These are phyloP conservation scores for Tenrec ecaudatus DNA, from an alignment of 2,113 vertebrate genomes.

Conservation along the genomic window DNA sequence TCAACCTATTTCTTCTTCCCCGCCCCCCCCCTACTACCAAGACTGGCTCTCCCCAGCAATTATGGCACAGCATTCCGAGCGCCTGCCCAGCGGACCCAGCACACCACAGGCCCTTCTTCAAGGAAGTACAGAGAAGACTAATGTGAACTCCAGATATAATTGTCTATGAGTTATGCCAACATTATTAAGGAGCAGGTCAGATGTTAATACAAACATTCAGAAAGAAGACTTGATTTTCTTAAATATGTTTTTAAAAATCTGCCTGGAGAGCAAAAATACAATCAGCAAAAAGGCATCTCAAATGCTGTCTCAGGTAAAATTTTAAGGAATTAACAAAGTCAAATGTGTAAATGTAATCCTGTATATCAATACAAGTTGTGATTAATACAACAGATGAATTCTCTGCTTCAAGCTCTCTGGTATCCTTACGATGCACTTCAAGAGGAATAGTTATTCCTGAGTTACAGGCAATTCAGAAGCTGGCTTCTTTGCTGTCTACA, in stretches of 20 bases:
- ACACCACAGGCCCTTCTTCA: slow-evolving; percentile 24
- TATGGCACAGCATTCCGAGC: background rate
- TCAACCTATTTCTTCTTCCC: too few relatives aligned
- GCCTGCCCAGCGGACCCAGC: background rate
- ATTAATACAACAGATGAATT: slow-evolving; percentile 32
- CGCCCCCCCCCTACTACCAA: too few relatives aligned
- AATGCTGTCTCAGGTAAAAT: background rate
- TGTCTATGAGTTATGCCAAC: background rate
- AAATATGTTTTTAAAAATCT: slow-evolving; percentile 6
- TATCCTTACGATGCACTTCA: slow-evolving; percentile 45
- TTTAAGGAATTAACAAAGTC: slow-evolving; percentile 24
- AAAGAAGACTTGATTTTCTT: background rate
- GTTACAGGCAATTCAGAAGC: slow-evolving; percentile 46
- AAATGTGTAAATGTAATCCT: slow-evolving; percentile 8
- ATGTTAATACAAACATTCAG: background rate
- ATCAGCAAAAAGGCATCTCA: background rate
- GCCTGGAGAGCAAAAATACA: slow-evolving; percentile 20
- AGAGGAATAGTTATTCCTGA: slow-evolving; percentile 65
- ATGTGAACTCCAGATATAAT: slow-evolving; percentile 4
- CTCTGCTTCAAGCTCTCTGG: background rate
- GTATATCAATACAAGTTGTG: slow-evolving; percentile 14
- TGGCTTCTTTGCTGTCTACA: slow-evolving; percentile 46
- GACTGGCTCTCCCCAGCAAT: too few relatives aligned
- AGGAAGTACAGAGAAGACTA: background rate
- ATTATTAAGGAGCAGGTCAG: background rate